Base-by-base conservation (phyloP, 2,113 vertebrate species). In the Phasianus colchicus region DNA sequence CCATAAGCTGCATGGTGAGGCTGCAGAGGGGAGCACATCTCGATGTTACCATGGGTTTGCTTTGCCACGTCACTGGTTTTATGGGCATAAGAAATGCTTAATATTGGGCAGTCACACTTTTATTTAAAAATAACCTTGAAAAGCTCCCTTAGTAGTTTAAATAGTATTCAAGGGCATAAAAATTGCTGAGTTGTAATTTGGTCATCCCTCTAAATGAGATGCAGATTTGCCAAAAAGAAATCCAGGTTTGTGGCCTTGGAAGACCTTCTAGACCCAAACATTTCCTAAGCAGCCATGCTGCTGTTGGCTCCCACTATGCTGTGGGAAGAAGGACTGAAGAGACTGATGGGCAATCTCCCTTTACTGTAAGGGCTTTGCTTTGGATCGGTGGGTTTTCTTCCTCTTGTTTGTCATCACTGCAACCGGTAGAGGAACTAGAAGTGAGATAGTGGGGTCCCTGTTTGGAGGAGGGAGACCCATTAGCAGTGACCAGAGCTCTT, bases 291-390 rank as follows among this genome's bases (percentile, higher is more conserved):
- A 73, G 72, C 64, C 42, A 34, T 0, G 0, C 17, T 48, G 29
- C 48, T 0, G 0, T 42, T 0, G 1, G 36, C 20, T 73, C 78
- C 89, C 43, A 25, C 14, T 8, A 8, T 47, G 43, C 71, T 36
- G 30, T 0, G 0, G 71, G 64, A 93, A 74, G 74, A 93, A 94
- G 87, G 78, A 75, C 7, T 11, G 34, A 48, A 1, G 12, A 89
- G 85, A 87, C 89, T 81, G 76, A 94, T 55, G 36, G 50, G 50
- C 60, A 93, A 63, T 3, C 4, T 86, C 87, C 78, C 67, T 76
- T 95, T 94, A 70, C 94, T 76, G 81, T 87, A 92, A 94, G 89
- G 81, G 54, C 92, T 96, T 93, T 63, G 47, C 48, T 79, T 76
- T 93, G 87, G 89, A 89, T 93, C 92, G 90, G 47, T 52, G 84